Evolutionary conservation across 2,113 vertebrate genomes (phyloP).

Genomic region (Nothoprocta pentlandii): DNA sequence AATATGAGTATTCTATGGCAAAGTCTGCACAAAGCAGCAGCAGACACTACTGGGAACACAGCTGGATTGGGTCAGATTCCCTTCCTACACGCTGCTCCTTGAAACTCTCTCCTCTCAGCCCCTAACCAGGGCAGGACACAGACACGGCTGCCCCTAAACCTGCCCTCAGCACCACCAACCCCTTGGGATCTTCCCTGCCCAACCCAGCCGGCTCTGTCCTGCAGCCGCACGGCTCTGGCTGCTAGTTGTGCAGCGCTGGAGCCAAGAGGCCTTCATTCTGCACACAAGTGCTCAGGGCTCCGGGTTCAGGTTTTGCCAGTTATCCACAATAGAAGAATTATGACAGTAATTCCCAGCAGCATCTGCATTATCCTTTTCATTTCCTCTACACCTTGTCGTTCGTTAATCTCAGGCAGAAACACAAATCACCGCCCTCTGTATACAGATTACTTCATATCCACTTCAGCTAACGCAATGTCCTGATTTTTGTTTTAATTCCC

Average conservation of each 20-base stretch:
- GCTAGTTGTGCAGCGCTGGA: background rate
- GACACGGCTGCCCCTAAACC: background rate
- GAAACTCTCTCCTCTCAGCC: background rate
- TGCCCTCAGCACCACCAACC: background rate
- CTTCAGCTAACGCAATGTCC: background rate
- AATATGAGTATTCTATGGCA: background rate
- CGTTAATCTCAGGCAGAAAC: conserved; percentile 36
- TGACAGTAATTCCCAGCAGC: background rate
- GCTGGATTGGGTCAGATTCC: background rate
- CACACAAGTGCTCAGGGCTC: background rate
- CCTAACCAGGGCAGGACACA: background rate
- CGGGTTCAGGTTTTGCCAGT: background rate
- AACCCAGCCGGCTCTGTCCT: background rate
- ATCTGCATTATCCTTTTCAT: conserved; percentile 2
- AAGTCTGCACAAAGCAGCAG: background rate
- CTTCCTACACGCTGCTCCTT: background rate
- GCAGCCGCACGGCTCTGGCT: accelerated
- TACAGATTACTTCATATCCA: background rate
- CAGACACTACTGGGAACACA: background rate
- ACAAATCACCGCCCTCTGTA: background rate
- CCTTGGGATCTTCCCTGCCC: background rate
- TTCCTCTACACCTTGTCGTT: conserved; percentile 21
- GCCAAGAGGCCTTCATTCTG: background rate
- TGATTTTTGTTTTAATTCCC: background rate
- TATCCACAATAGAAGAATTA: background rate